Base-by-base conservation (phyloP, 2,113 vertebrate genomes). In the Carassius gibelio region DNA sequence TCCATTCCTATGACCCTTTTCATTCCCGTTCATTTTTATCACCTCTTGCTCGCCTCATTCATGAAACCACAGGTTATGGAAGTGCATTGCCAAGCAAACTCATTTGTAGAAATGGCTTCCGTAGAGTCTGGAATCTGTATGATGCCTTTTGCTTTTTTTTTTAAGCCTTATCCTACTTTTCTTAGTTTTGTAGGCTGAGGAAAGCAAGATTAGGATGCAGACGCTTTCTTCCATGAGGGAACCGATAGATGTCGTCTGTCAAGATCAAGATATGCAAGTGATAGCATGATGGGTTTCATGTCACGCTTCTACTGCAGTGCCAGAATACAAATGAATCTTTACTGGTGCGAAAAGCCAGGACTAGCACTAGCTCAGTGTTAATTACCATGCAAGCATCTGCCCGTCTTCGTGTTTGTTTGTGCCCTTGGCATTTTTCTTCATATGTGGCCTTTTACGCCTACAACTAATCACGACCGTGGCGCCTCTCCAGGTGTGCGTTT, bases 341-440 rank as follows among this genome's bases (percentile, higher is more conserved):
- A 14, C 50, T 64, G n/a, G 74, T 91, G 71, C 45, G 72, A 90
- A 78, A 85, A 57, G 66, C 81, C 57, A 80, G 7, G n/a, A 45
- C 66, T 48, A 71, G 7, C 57, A 38, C 61, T 48, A 78, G 8
- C 45, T 38, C 38, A 38, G 36, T 84, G 75, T 72, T 88, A 84
- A 85, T 81, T 84, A 55, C 71, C 62, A 21, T 84, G 30, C 89
- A 79, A 86, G 38, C 86, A 85, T 92, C 75, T 61, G 57, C 57
- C 57, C 8, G 2, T 8, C 84, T 87, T 61, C 21, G 3, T 88
- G 87, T 87, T 86, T 87, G 62, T 78, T 72, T 50, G 9, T 36
- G 83, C 50, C 83, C 42, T 61, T 77, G 74, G 79, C 38, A 42
- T 85, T 88, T 78, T 55, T 68, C 26, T 78, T 55, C 59, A 72